These are phyloP conservation scores for Thryonomys swinderianus DNA, from an alignment of 2,113 vertebrate genomes.

Conservation along the genomic window DNA sequence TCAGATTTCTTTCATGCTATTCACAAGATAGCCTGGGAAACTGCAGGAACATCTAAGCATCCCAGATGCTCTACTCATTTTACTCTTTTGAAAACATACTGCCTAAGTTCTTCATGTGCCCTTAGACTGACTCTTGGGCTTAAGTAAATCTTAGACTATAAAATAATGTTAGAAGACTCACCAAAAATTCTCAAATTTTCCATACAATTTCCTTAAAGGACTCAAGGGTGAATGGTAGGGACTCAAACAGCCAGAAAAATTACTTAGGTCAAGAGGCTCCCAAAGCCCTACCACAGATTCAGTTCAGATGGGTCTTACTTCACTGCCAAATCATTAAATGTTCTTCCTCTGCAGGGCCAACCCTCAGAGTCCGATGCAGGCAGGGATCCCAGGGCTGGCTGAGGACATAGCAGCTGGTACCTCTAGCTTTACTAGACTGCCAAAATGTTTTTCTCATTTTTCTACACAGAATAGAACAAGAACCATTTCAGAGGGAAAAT, in stretches of 20 bases:
- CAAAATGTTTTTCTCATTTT: constrained; percentile 30
- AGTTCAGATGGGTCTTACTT: neutral
- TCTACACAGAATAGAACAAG: constrained; percentile 2
- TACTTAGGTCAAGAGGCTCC: neutral
- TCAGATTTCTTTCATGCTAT: neutral
- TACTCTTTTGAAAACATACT: neutral
- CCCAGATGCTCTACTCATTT: neutral
- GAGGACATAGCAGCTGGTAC: neutral
- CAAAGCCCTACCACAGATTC: neutral
- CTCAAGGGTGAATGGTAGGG: neutral
- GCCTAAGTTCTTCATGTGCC: neutral
- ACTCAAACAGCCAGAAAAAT: neutral
- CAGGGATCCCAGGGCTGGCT: neutral
- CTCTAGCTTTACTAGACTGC: neutral
- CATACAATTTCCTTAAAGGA: neutral
- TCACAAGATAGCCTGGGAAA: neutral
- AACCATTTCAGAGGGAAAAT: constrained; percentile 31
- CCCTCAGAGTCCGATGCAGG: rapidly evolving
- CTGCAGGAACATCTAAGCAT: neutral
- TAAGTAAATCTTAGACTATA: constrained; percentile 25
- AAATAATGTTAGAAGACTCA: constrained; percentile 11
- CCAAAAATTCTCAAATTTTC: neutral
- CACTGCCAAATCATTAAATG: neutral
- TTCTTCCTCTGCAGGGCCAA: neutral
- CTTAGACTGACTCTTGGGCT: neutral